A percentile compares a stretch with the other conserved stretches of the same genome.
phyloP scores from a whole-genome alignment of 1,140 invertebrate genomes.

The Panagrolaimus sp. region DNA sequence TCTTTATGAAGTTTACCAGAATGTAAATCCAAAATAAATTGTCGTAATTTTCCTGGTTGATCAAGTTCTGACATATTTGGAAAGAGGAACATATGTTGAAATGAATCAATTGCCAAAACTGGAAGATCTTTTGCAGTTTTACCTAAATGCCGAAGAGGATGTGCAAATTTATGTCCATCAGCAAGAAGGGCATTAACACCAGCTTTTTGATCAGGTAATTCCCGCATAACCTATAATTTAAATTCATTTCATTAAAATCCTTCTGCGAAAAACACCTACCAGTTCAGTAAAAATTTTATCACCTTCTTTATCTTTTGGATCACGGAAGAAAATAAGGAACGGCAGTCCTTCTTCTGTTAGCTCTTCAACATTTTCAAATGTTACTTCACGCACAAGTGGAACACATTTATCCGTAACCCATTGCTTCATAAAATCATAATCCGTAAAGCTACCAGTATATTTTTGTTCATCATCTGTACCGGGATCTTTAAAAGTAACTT shows the following conservation, averaged over 20 bases:
- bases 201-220: conserved; percentile 64
- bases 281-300: conserved; percentile 55
- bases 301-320: conserved; percentile 49
- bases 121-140: conserved; percentile 84
- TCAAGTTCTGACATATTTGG: conserved; percentile 61
- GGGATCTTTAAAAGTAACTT: conserved; percentile 50
- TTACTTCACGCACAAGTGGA: conserved; percentile 75
- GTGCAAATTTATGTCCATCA: conserved; percentile 89
- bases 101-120: conserved; percentile 94
- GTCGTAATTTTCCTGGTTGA: conserved; percentile 48
- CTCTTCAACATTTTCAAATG: conserved; percentile 94
- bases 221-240: conserved; percentile 38
- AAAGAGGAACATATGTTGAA: conserved; percentile 97
- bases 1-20: conserved; percentile 55
- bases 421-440: conserved; percentile 65
- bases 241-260: background rate
- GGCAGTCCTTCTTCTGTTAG: conserved; percentile 96
- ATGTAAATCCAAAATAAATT: conserved; percentile 55
- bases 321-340: conserved; percentile 91
- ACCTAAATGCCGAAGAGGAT: conserved; percentile 93
- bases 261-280: conserved; percentile 22
- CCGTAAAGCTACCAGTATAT: conserved; percentile 60
- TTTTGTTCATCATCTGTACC: conserved; percentile 49
- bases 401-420: conserved; percentile 79
- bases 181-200: conserved; percentile 91